Percentiles rank a stretch among this genome's conserved stretches.
These are phyloP conservation scores for Brienomyrus longianalis DNA, from an alignment of 2,113 vertebrate genomes.

Conservation along the genomic window DNA sequence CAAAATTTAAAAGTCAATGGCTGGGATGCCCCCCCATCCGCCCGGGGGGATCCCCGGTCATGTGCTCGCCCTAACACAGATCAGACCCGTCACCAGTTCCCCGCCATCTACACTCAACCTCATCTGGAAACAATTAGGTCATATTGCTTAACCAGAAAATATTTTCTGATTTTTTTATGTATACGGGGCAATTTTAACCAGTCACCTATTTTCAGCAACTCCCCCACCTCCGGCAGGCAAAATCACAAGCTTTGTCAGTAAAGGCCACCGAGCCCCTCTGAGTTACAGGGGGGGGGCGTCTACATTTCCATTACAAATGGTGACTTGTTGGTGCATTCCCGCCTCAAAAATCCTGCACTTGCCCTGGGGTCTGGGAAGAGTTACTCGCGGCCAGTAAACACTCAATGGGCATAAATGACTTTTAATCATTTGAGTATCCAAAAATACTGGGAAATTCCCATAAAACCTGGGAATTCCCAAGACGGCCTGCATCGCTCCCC, in stretches of 20 bases:
- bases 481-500: neutral
- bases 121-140: constrained; percentile 50
- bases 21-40: constrained; percentile 14
- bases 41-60: constrained; percentile 47
- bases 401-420: constrained; percentile 44
- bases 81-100: neutral
- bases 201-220: neutral
- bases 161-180: neutral
- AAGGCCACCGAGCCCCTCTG: neutral
- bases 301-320: neutral
- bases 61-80: constrained; percentile 26
- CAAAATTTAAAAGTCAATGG: neutral
- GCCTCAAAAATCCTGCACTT: neutral
- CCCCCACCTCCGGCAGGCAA: neutral
- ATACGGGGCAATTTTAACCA: neutral
- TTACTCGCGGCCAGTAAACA: constrained; percentile 43
- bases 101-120: neutral
- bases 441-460: constrained; percentile 65
- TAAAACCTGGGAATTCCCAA: constrained; percentile 57
- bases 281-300: neutral
- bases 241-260: neutral
- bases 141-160: neutral
- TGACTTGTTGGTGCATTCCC: neutral
- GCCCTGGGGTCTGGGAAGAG: constrained; percentile 23
- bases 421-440: constrained; percentile 58